These are phyloP conservation scores for Listrodromus nycthemerus DNA, from an alignment of 2,888 invertebrate species.

Conservation along the genomic window DNA sequence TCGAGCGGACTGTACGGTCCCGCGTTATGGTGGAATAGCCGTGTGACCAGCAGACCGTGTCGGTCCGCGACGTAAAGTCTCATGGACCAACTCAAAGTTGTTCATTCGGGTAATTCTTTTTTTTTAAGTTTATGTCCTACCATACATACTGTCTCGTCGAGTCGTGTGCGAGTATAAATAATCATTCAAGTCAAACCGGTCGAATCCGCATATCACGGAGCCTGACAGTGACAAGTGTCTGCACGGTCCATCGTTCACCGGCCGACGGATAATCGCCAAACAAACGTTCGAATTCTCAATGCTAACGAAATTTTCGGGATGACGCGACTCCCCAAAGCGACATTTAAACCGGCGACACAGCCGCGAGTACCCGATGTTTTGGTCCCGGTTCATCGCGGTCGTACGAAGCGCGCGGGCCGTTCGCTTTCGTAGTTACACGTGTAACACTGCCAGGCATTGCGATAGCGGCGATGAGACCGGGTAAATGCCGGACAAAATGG, in stretches of 20 bases:
- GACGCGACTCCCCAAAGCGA: slow-evolving; percentile 53
- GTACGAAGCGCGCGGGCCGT: slow-evolving; percentile 67
- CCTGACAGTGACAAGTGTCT: slow-evolving; percentile 40
- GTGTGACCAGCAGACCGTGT: slow-evolving; percentile 32
- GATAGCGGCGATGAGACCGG: slow-evolving; percentile 3
- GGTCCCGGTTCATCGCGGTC: slow-evolving; percentile 66
- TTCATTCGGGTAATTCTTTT: slow-evolving; percentile 24
- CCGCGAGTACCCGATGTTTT: slow-evolving; percentile 54
- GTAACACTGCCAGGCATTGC: slow-evolving; percentile 29
- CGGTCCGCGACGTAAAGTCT: slow-evolving; percentile 46
- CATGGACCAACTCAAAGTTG: slow-evolving; percentile 41
- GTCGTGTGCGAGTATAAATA: not conserved
- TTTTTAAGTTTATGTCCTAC: not conserved
- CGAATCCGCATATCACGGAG: not conserved
- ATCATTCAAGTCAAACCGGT: not conserved
- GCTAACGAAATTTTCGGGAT: slow-evolving; percentile 49
- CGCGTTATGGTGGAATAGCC: slow-evolving; percentile 34
- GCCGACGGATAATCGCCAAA: slow-evolving; percentile 22
- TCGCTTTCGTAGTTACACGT: slow-evolving; percentile 55
- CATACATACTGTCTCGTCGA: not conserved
- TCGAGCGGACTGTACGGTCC: slow-evolving; percentile 52
- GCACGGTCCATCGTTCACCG: slow-evolving; percentile 3
- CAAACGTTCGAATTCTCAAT: not conserved
- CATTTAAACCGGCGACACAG: slow-evolving; percentile 61
- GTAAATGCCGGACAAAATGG: slow-evolving; percentile 40